phyloP scores from a whole-genome alignment of 2,113 vertebrate genomes.

The Ictidomys tridecemlineatus region DNA sequence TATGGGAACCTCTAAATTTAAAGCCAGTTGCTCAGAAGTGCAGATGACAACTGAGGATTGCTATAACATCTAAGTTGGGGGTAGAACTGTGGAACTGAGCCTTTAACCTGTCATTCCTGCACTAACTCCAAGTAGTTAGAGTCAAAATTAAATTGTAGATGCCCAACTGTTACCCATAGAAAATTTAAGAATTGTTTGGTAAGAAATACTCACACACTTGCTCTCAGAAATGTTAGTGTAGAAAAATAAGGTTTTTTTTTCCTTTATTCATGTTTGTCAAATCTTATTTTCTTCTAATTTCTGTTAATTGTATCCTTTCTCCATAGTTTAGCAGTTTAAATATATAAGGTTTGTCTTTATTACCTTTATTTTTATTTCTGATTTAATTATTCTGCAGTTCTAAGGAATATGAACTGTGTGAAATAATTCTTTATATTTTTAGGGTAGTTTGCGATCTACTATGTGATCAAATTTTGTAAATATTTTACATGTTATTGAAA shows the following conservation, averaged over 20 bases:
- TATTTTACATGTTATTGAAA: background rate
- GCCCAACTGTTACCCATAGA: background rate
- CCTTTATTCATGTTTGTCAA: background rate
- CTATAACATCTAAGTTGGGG: background rate
- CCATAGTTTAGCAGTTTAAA: background rate
- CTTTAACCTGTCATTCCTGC: background rate
- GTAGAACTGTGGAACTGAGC: background rate
- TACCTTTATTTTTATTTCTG: background rate
- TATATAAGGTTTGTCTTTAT: background rate
- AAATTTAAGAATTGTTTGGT: background rate
- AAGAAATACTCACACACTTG: background rate
- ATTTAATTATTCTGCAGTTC: background rate
- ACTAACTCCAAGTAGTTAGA: background rate
- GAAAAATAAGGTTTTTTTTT: background rate
- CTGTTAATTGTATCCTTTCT: background rate
- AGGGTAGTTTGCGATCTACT: background rate
- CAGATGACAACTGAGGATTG: background rate
- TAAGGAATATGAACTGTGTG: background rate
- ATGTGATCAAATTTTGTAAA: background rate
- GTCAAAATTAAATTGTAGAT: background rate
- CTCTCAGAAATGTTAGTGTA: background rate
- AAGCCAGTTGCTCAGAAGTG: too few relatives aligned
- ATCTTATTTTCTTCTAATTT: background rate
- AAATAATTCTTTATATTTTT: background rate
- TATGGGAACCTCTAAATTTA: too few relatives aligned